These are phyloP conservation scores for Ispidina picta DNA, from an alignment of 2,797 vertebrate species.

Conservation along the genomic window DNA sequence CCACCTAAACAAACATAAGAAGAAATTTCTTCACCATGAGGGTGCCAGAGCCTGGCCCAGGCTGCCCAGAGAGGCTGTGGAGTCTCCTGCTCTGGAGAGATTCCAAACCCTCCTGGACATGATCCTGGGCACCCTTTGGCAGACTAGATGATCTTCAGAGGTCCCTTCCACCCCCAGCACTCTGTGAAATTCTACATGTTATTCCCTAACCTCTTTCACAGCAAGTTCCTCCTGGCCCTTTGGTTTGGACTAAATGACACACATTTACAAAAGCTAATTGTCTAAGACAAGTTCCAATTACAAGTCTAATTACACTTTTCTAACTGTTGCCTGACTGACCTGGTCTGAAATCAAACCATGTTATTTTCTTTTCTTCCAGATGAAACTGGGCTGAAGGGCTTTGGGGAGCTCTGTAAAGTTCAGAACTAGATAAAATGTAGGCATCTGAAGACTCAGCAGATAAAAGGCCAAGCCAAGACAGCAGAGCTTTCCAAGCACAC, in stretches of 20 bases:
- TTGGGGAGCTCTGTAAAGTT: neutral
- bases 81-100: neutral
- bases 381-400: neutral
- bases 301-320: conserved; percentile 32
- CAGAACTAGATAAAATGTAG: neutral
- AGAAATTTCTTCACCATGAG: neutral
- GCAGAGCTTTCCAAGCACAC: neutral
- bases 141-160: neutral
- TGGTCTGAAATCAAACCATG: neutral
- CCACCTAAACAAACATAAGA: neutral
- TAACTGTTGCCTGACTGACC: neutral
- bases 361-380: neutral
- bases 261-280: conserved; percentile 20
- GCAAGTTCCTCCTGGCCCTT: conserved; percentile 9
- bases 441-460: neutral
- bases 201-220: conserved; percentile 9
- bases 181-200: neutral
- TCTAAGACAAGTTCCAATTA: conserved; percentile 7
- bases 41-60: neutral
- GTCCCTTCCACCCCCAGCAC: neutral
- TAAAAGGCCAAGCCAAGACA: neutral
- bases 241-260: neutral
- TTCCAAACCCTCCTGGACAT: neutral
- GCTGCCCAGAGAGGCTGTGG: neutral
- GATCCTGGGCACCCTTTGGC: neutral